Conservation (phyloP, 2,797 vertebrate genomes). For the Harpagifer antarcticus region DNA sequence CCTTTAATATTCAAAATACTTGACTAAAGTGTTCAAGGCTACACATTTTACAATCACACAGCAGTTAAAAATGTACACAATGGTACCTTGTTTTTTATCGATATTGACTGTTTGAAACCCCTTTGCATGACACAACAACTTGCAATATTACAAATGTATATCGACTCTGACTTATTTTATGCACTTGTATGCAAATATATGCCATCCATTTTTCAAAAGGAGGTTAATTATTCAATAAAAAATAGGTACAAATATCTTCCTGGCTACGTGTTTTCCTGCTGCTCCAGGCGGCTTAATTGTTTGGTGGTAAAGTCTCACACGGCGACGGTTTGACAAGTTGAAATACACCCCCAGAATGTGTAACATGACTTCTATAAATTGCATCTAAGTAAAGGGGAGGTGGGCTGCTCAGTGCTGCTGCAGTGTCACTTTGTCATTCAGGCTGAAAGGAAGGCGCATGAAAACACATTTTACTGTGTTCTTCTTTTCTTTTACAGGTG, state of each 20-base stretch:
- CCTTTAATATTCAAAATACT: slow-evolving; percentile 22
- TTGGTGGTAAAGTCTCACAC: neutral
- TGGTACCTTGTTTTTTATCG: neutral
- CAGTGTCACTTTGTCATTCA: neutral
- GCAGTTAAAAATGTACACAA: neutral
- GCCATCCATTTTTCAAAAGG: neutral
- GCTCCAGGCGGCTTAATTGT: neutral
- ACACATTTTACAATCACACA: neutral
- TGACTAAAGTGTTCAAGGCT: neutral
- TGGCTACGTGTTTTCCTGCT: neutral
- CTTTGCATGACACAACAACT: neutral
- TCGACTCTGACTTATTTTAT: neutral
- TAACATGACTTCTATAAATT: neutral
- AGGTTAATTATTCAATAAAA: slow-evolving; percentile 12
- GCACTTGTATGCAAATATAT: neutral
- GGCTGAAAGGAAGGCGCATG: neutral
- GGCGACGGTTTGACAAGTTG: neutral
- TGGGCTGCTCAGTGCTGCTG: neutral
- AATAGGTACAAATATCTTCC: neutral
- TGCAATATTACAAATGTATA: neutral
- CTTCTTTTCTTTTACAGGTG: neutral
- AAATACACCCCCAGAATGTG: neutral
- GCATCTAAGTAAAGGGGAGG: neutral
- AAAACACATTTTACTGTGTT: neutral
- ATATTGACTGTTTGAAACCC: neutral